Base-by-base conservation (phyloP, 1,140 invertebrate species). In the Pseudomyrmex cubaensis region DNA sequence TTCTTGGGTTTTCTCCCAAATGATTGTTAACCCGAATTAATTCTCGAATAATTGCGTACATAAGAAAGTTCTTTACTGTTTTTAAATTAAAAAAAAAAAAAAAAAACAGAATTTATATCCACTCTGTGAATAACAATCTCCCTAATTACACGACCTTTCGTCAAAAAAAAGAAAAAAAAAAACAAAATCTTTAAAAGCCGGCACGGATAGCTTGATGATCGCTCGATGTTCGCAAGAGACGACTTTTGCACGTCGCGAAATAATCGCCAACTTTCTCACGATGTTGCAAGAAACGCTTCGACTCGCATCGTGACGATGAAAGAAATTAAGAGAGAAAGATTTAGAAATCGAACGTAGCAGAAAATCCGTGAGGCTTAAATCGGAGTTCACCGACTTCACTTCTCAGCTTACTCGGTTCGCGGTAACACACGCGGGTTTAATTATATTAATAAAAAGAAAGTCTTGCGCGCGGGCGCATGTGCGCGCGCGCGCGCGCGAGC, bases 391-490 rank as follows among this genome's bases (percentile, higher is more conserved):
- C 62, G 48, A 56, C 62, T 77, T 56, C 25, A 56, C 62, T 77
- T 56, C 25, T 17, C 17, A 20, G 52, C 50, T n/a, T 17, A 44
- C 13, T 66, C 22, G 25, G n/a, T 5, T 67, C 35, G 20, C 22
- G 22, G 35, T 52, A 57, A 69, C 35, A 35, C 63, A 46, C 25
- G 74, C 61, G 50, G 64, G 61, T 35, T 61, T 35, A 20, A 57
- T 78, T 78, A 59, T 78, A 59, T 48, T 56, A 59, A 78, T 17
- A 48, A 70, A 22, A 78, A 61, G 63, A 69, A 69, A 78, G 75
- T 25, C 52, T 22, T 25, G 46, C 56, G 56, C 17, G 56, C 17
- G 54, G 20, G 44, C 54, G 56, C 12, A 54, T 75, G 15, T 4
- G 67, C 17, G 75, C 62, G 46, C 9, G 67, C 17, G 75, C 62